A percentile compares a stretch with the other conserved stretches of the same genome.
These are phyloP conservation scores for Cerastis leucographa DNA, from an alignment of 2,888 invertebrate species.

Conservation along the genomic window DNA sequence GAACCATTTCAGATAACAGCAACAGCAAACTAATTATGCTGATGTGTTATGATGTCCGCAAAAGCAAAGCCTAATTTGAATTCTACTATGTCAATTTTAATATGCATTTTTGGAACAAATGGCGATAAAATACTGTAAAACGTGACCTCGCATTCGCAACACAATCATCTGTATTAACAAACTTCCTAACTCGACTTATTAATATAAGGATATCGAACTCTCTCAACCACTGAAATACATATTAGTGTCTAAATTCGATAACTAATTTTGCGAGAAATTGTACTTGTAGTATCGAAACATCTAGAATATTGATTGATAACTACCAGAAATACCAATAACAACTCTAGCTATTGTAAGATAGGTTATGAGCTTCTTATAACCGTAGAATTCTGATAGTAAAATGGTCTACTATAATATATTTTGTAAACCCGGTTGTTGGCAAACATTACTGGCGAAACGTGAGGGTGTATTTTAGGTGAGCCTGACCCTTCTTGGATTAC, in stretches of 20 bases:
- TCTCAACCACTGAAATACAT: background rate
- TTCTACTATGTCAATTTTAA: too few relatives aligned
- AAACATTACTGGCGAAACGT: background rate
- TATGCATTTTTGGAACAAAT: too few relatives aligned
- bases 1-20: too few relatives aligned
- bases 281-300: background rate
- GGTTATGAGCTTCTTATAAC: background rate
- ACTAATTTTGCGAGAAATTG: background rate
- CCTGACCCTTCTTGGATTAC: background rate
- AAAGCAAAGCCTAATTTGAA: too few relatives aligned
- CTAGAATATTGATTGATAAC: background rate
- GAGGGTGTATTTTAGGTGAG: background rate
- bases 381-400: background rate
- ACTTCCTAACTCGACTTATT: slow-evolving; percentile 19
- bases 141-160: background rate
- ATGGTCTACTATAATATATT: too few relatives aligned
- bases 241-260: slow-evolving; percentile 14
- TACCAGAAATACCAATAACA: background rate
- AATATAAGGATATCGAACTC: slow-evolving; percentile 11
- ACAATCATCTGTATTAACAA: background rate
- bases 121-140: background rate
- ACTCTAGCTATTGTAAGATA: background rate
- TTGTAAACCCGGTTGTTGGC: too few relatives aligned
- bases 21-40: too few relatives aligned
- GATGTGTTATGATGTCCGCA: too few relatives aligned